phyloP scores from a whole-genome alignment of 2,888 invertebrate genomes.

The Hyposoter dolosus region DNA sequence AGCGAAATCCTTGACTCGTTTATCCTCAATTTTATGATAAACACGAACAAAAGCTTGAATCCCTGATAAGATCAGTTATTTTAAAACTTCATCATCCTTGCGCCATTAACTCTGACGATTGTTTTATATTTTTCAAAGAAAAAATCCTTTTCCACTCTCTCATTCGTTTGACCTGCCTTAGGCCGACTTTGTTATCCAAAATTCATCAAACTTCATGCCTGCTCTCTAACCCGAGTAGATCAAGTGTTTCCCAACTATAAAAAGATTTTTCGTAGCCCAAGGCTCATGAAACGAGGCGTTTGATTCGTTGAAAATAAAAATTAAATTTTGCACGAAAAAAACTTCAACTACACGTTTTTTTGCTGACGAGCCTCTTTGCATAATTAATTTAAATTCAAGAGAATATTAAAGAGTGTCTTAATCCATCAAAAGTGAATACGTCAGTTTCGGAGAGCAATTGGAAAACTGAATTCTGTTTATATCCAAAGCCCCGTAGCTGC shows the following conservation, averaged over 20 bases:
- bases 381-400: not conserved
- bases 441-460: not conserved
- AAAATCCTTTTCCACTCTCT: not conserved
- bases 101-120: not conserved
- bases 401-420: not conserved
- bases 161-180: not conserved
- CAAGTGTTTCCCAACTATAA: not conserved
- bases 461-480: not conserved
- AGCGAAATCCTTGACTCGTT: conserved; percentile 41
- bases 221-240: not conserved
- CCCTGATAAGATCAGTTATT: not conserved
- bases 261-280: not conserved
- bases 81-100: not conserved
- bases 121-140: not conserved
- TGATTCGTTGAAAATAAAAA: not conserved
- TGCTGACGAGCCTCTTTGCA: not conserved
- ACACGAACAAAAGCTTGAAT: conserved; percentile 14
- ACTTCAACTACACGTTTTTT: not conserved
- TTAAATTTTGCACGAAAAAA: not conserved
- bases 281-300: not conserved
- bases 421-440: not conserved
- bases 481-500: not conserved
- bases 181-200: not conserved
- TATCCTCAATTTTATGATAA: conserved; percentile 20
- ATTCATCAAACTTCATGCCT: not conserved